These are phyloP conservation scores for roundworm (Caenorhabditis elegans) DNA, from an alignment of 1,140 invertebrate genomes.

Conservation along the genomic window WBcel235 BX284604.4:12150501-12151000, in stretches of 20 bases:
- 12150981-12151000: not conserved
- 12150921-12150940: not conserved
- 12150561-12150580: not conserved
- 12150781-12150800: not conserved
- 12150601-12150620: not conserved
- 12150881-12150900: no score
- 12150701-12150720: not conserved
- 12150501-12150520: not conserved
- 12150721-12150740: not conserved
- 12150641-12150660: no score
- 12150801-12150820: not conserved
- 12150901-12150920: not conserved
- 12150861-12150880: no score
- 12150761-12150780: not conserved
- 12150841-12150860: no score
- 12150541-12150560: not conserved
- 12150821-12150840: not conserved
- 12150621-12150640: no score
- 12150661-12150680: not conserved
- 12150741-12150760: not conserved
- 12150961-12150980: not conserved
- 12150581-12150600: not conserved
- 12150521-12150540: not conserved
- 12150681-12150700: not conserved
- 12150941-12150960: not conserved